phyloP scores from a whole-genome alignment of 2,797 vertebrate species.

The Avahi laniger region DNA sequence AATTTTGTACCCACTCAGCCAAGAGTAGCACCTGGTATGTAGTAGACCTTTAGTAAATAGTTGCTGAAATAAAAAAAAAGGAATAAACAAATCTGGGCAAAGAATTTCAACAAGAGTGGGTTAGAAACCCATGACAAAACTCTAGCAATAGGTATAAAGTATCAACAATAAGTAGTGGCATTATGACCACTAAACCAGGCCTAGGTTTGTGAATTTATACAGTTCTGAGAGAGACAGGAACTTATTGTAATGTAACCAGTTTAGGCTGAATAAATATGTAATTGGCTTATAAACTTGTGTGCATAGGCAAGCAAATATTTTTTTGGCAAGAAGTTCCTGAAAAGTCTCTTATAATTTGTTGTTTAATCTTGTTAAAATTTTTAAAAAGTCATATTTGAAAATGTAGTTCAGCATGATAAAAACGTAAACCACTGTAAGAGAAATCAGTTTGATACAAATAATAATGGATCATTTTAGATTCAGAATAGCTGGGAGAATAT shows the following conservation, averaged over 20 bases:
- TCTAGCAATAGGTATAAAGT: not conserved
- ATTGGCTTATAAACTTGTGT: not conserved
- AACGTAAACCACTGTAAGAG: not conserved
- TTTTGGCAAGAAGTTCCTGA: constrained; percentile 5
- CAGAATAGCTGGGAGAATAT: not conserved
- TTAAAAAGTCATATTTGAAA: constrained; percentile 32
- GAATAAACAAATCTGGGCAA: constrained; percentile 26
- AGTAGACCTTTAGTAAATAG: constrained; percentile 19
- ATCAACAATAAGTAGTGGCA: not conserved
- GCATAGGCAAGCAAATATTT: not conserved
- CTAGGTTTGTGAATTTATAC: not conserved
- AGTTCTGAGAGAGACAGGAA: not conserved
- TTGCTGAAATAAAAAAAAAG: constrained; percentile 37
- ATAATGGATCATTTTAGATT: constrained; percentile 31
- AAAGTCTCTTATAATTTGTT: constrained; percentile 6
- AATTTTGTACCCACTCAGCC: constrained; percentile 3
- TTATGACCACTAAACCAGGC: not conserved
- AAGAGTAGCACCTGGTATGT: not conserved
- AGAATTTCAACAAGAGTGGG: constrained; percentile 12
- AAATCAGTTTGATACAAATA: constrained; percentile 11
- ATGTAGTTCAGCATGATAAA: not conserved
- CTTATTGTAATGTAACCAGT: not conserved
- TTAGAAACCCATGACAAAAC: not conserved
- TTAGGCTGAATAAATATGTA: not conserved
- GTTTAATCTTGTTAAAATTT: constrained; percentile 52